Base-by-base conservation (phyloP, 2,888 invertebrate genomes). In the Daptonema setosum region DNA sequence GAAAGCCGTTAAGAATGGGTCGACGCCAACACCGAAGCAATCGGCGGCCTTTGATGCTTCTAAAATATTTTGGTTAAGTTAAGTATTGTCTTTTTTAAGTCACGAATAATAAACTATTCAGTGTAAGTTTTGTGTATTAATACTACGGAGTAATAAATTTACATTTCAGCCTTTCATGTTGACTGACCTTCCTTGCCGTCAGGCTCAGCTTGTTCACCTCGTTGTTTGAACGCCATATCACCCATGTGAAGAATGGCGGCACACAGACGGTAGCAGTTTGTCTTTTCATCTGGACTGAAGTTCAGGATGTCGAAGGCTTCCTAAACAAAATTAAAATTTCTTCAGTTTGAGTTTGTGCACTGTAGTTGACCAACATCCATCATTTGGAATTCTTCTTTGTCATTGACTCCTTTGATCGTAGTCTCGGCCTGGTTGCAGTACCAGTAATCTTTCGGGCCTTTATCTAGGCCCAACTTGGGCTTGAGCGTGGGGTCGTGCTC, bases 191-290 rank as follows among this genome's bases (percentile, higher is more conserved):
- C 64, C 26, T 66, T 66, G 57, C 64, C 50, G 11, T 50, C 50
- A 5, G 50, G 83, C 76, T 90, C 90, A 77, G 90, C 88, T 78
- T 95, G 95, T 78, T 95, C 95, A 78, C 93, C 93, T 72, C 93
- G 86, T 80, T 95, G 93, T 78, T 95, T 95, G 85, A 95, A 95
- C 78, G 93, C 90, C 87, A 95, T 87, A 73, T 85, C 82, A 79
- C 95, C 95, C 84, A 95, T 88, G 77, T 95, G 93, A 87, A 97
- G 88, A 73, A 95, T 90, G 72, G 87, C 79, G 72, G 88, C 87
- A 66, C 90, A 90, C 77, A 91, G 86, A 76, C 83, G 88, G 82
- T 90, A 95, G 69, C 93, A 83, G 75, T 91, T 80, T 74, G 85
- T 80, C 79, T 93, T 93, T 77, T 95, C 93, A 70, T 85, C 81